These are phyloP conservation scores for Steinernema khuongi DNA, from an alignment of 1,140 invertebrate species.

Conservation along the genomic window DNA sequence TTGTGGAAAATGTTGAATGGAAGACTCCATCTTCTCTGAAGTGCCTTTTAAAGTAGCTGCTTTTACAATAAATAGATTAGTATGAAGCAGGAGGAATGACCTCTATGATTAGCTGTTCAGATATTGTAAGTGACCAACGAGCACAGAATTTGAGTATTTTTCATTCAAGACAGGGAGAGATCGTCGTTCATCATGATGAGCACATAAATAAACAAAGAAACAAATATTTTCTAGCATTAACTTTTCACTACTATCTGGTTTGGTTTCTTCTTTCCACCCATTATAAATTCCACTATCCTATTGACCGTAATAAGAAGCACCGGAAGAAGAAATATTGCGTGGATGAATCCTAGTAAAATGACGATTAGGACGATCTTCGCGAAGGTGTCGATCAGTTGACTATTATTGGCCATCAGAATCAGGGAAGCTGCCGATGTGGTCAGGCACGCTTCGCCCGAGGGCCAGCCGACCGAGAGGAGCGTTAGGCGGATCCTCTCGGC, in stretches of 20 bases:
- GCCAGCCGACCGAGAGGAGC: slow-evolving; percentile 75
- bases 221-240: too few species aligned
- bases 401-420: slow-evolving; percentile 75
- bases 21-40: neutral
- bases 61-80: neutral
- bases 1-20: slow-evolving; percentile 21
- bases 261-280: neutral
- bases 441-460: slow-evolving; percentile 84
- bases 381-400: slow-evolving; percentile 71
- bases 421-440: slow-evolving; percentile 80
- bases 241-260: neutral
- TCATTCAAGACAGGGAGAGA: too few species aligned
- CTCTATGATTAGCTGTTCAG: too few species aligned
- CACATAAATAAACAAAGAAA: too few species aligned
- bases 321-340: slow-evolving; percentile 55
- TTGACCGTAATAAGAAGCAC: slow-evolving; percentile 43
- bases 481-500: slow-evolving; percentile 75
- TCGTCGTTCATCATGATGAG: too few species aligned
- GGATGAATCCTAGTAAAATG: slow-evolving; percentile 47
- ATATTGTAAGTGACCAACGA: too few species aligned
- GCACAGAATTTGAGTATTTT: too few species aligned
- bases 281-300: neutral
- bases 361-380: slow-evolving; percentile 58
- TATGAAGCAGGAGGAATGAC: too few species aligned
- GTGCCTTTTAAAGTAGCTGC: too few species aligned